Conservation (phyloP, 2,888 invertebrate genomes). For the Cremastobaeus sp. region DNA sequence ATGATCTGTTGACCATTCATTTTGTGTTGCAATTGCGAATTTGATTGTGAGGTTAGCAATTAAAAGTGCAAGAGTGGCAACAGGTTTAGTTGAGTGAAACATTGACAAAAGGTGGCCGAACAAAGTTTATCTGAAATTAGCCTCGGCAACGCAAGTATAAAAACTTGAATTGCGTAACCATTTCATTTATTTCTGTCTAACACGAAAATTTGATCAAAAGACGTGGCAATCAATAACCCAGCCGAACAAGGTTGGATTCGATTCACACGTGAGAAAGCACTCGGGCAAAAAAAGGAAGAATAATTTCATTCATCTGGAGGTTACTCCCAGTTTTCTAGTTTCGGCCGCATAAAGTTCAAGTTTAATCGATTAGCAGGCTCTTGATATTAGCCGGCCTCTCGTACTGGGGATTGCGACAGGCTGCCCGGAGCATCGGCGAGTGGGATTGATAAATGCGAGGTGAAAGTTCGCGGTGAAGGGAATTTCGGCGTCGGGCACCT, state of each 20-base stretch:
- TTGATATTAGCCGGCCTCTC: conserved; percentile 25
- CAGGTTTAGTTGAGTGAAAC: no score
- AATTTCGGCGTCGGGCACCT: conserved; percentile 35
- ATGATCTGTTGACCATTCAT: no score
- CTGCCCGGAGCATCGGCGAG: conserved; percentile 1
- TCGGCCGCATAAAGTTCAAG: conserved; percentile 49
- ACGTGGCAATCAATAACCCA: conserved; percentile 24
- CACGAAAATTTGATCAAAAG: conserved; percentile 8
- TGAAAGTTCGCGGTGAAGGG: conserved; percentile 47
- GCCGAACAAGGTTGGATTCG: not conserved
- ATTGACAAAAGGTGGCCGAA: no score
- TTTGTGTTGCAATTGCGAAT: no score
- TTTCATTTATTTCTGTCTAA: conserved; percentile 16
- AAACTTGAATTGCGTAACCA: conserved; percentile 9
- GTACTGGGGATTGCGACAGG: conserved; percentile 18
- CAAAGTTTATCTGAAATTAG: no score
- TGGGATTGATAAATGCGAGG: conserved; percentile 42
- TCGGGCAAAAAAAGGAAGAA: conserved; percentile 1
- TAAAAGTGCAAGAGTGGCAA: no score
- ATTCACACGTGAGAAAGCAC: conserved; percentile 3
- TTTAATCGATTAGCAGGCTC: conserved; percentile 43
- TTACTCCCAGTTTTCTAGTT: conserved; percentile 26
- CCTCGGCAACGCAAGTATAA: no score
- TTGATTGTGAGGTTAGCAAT: no score
- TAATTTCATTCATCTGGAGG: conserved; percentile 26